Percentiles rank a stretch among this genome's conserved stretches.
These are phyloP conservation scores for Aratinga solstitialis DNA, from an alignment of 2,797 vertebrate species.

Conservation along the genomic window DNA sequence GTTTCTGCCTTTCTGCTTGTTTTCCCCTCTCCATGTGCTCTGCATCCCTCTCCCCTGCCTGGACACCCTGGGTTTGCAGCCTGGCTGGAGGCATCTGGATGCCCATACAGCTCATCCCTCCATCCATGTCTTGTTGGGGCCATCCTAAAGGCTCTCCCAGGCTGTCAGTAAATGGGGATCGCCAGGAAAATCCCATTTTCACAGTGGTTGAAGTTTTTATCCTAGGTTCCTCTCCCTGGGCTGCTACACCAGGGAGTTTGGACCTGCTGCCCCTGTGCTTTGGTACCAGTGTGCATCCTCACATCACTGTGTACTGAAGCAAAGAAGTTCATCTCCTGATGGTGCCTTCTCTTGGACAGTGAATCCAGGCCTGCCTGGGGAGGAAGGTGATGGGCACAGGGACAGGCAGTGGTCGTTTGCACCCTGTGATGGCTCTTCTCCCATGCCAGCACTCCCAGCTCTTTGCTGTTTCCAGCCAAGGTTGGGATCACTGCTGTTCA, in stretches of 20 bases:
- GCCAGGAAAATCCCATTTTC: not conserved
- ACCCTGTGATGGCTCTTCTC: not conserved
- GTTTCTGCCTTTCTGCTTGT: not conserved
- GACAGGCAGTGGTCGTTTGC: not conserved
- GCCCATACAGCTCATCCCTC: not conserved
- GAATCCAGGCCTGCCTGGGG: not conserved
- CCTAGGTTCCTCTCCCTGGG: not conserved
- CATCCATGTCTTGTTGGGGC: not conserved
- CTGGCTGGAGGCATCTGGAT: not conserved
- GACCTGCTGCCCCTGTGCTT: not conserved
- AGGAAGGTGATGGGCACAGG: not conserved
- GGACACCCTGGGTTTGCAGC: not conserved
- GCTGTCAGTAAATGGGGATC: not conserved
- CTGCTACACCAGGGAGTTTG: not conserved
- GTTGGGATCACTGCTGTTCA: not conserved
- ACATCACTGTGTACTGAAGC: rapidly evolving
- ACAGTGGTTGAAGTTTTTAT: not conserved
- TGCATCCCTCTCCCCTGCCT: not conserved
- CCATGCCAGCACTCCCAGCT: not conserved
- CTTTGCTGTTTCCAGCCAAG: not conserved
- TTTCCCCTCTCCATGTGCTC: not conserved
- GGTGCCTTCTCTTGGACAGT: not conserved
- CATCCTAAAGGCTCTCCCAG: not conserved
- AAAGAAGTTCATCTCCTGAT: not conserved
- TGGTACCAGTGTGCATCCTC: not conserved